Evolutionary conservation across 1,140 invertebrate genomes (phyloP).

Genomic region (Rhopalosiphum maidis): DNA sequence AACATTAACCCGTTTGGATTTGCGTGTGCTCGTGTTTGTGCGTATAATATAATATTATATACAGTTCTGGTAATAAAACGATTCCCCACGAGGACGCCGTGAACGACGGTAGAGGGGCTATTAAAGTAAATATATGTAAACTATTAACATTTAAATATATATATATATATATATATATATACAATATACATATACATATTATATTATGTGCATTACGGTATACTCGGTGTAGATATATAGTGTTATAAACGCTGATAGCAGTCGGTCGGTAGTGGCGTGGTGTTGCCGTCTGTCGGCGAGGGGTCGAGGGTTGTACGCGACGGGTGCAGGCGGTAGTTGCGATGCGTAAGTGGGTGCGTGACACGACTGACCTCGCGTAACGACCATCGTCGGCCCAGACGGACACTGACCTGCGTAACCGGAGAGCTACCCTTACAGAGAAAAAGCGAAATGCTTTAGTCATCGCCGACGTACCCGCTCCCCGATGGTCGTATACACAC

Average conservation of each 20-base stretch:
- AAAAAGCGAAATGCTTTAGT: not conserved
- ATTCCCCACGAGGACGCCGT: not conserved
- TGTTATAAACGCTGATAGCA: not conserved
- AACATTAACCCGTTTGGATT: not conserved
- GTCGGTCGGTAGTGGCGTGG: not conserved
- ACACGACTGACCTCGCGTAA: conserved; percentile 55
- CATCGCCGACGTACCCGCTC: not conserved
- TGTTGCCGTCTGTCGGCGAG: not conserved
- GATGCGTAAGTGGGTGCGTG: conserved; percentile 55
- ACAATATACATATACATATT: not conserved
- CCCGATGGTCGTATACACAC: not conserved
- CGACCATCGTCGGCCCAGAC: conserved; percentile 51
- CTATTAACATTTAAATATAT: not conserved
- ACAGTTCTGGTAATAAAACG: conserved; percentile 6
- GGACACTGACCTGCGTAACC: conserved; percentile 57
- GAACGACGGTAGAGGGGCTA: not conserved
- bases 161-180: not conserved
- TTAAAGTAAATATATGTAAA: not conserved
- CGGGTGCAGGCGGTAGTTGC: not conserved
- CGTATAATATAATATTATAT: not conserved
- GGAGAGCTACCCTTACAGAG: conserved; percentile 22
- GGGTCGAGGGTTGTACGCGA: not conserved
- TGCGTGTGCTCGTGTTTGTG: not conserved
- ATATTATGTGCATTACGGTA: too few species aligned
- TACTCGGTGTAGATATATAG: not conserved